These are phyloP conservation scores for Torymus aiolomorphi DNA, from an alignment of 2,888 invertebrate species.

Conservation along the genomic window DNA sequence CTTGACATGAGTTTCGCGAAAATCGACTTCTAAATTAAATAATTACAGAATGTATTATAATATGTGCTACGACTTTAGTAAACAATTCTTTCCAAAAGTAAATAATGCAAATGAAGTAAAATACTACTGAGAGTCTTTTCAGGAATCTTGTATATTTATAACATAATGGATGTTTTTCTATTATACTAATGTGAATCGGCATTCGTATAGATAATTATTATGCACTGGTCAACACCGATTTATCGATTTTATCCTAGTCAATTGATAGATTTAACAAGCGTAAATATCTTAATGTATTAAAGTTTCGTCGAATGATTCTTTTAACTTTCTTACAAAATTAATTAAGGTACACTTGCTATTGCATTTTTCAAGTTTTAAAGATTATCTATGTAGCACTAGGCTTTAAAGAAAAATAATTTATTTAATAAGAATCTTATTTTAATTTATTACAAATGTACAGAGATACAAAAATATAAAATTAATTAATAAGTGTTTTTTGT, in stretches of 20 bases:
- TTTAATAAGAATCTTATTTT: slow-evolving; percentile 22
- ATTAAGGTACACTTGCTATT: slow-evolving; percentile 15
- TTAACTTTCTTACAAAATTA: background rate
- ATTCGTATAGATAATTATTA: slow-evolving; percentile 15
- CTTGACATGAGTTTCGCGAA: no score
- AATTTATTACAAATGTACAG: slow-evolving; percentile 46
- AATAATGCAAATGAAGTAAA: slow-evolving; percentile 9
- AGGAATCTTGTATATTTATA: slow-evolving; percentile 23
- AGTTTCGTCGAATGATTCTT: slow-evolving; percentile 29
- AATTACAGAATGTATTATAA: no score
- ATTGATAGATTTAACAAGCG: slow-evolving; percentile 65
- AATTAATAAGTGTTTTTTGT: slow-evolving; percentile 35
- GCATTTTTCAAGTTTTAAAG: slow-evolving; percentile 34
- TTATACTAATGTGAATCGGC: background rate
- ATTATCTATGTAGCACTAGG: slow-evolving; percentile 12
- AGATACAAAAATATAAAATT: slow-evolving; percentile 30
- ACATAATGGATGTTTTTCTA: background rate
- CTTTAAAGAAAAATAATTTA: slow-evolving; percentile 12
- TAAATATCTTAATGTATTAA: slow-evolving; percentile 4
- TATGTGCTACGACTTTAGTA: no score
- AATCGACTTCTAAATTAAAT: no score
- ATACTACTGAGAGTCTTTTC: slow-evolving; percentile 13
- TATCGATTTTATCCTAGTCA: slow-evolving; percentile 69
- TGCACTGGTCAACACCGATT: slow-evolving; percentile 28
- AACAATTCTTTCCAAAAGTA: background rate